Conservation (phyloP, 2,113 vertebrate genomes). For the Deroptyus accipitrinus region DNA sequence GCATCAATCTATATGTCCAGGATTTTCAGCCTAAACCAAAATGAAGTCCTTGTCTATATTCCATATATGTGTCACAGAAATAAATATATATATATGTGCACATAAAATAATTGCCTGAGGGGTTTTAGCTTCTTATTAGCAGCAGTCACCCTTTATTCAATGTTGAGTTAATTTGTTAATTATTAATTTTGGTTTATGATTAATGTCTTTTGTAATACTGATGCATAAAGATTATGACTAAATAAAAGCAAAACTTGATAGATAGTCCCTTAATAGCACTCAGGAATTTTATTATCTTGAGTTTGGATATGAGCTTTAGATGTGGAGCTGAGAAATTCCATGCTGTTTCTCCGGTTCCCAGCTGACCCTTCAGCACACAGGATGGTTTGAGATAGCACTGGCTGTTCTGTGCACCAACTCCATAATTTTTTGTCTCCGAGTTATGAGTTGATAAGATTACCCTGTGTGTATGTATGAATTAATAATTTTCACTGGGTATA, state of each 20-base stretch:
- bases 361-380: background rate
- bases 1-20: background rate
- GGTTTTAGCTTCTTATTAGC: background rate
- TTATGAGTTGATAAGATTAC: background rate
- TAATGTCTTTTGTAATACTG: background rate
- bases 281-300: background rate
- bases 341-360: background rate
- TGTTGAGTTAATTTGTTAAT: background rate
- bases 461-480: background rate
- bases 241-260: background rate
- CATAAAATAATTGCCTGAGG: background rate
- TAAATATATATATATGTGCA: background rate
- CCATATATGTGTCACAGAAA: accelerated
- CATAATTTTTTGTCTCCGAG: background rate
- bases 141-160: background rate
- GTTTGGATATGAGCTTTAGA: background rate
- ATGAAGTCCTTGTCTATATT: background rate
- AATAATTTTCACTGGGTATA: background rate
- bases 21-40: background rate
- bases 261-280: background rate
- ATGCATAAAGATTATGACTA: background rate
- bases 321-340: background rate
- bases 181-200: background rate
- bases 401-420: background rate
- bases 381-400: background rate